Percentiles rank a stretch among this genome's conserved stretches.
These are phyloP conservation scores for Peromyscus maniculatus DNA, from an alignment of 2,113 vertebrate genomes.

Conservation along the genomic window DNA sequence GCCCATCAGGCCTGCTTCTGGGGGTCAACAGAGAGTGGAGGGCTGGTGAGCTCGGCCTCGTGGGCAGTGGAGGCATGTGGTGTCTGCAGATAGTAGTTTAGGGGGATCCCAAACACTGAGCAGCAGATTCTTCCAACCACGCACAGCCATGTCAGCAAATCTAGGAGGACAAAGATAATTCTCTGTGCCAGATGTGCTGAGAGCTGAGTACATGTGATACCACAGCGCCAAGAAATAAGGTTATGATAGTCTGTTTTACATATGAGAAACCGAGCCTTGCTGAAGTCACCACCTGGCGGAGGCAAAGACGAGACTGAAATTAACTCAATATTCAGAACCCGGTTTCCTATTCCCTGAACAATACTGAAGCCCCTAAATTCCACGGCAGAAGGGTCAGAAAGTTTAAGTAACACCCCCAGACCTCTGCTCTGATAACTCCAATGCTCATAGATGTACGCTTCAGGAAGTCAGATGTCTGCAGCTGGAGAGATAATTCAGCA, in stretches of 20 bases:
- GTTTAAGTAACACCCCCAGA: background rate
- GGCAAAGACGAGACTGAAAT: background rate
- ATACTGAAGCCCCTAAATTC: background rate
- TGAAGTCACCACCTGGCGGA: background rate
- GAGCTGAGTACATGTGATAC: background rate
- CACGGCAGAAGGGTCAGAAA: background rate
- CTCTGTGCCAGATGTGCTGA: background rate
- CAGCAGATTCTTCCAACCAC: background rate
- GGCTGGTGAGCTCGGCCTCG: background rate
- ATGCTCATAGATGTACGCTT: background rate
- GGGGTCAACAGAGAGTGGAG: background rate
- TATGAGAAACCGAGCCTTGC: background rate
- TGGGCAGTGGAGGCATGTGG: background rate
- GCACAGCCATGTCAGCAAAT: fast-evolving
- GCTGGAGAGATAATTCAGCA: background rate
- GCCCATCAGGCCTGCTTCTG: background rate
- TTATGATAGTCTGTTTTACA: background rate
- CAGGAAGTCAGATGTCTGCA: too few species aligned
- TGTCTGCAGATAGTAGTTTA: background rate
- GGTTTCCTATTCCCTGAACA: fast-evolving
- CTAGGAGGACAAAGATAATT: background rate
- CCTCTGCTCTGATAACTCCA: background rate
- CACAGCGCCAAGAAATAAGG: background rate
- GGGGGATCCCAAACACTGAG: background rate
- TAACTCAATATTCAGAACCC: background rate